Percentiles rank a stretch among this genome's conserved stretches.
Conservation (phyloP, 1,140 invertebrate species). For the Aphaenogaster rudis region DNA sequence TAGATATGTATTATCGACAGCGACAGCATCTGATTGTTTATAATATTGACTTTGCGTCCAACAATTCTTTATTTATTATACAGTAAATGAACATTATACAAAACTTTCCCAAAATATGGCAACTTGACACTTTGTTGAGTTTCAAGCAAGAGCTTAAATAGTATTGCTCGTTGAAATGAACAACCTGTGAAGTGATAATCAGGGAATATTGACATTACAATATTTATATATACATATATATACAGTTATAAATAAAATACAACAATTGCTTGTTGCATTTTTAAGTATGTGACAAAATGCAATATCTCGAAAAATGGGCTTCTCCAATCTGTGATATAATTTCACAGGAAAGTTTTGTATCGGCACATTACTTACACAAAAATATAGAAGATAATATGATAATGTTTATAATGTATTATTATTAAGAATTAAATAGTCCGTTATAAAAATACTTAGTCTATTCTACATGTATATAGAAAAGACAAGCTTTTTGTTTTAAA, state of each 20-base stretch:
- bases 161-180: constrained; percentile 15
- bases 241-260: constrained; percentile 32
- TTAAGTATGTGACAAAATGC: constrained; percentile 45
- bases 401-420: constrained; percentile 20
- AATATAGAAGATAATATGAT: constrained; percentile 14
- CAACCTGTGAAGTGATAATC: constrained; percentile 39
- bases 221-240: constrained; percentile 21
- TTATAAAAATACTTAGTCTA: constrained; percentile 31
- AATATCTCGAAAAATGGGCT: constrained; percentile 49
- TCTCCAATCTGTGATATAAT: constrained; percentile 40
- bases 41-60: constrained; percentile 15
- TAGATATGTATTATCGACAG: constrained; percentile 19
- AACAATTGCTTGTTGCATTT: constrained; percentile 37
- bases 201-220: constrained; percentile 44
- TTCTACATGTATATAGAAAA: neutral
- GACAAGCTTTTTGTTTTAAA: constrained; percentile 10
- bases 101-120: constrained; percentile 31
- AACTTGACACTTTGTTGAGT: constrained; percentile 1
- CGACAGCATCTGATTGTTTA: constrained; percentile 4
- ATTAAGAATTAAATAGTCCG: constrained; percentile 11
- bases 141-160: constrained; percentile 37
- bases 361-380: constrained; percentile 37
- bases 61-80: constrained; percentile 55
- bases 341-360: constrained; percentile 51
- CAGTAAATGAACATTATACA: constrained; percentile 15